Percentiles rank a stretch among this genome's conserved stretches.
Evolutionary conservation across 2,888 invertebrate genomes (phyloP).

Genomic region (Lithophane leautieri): DNA sequence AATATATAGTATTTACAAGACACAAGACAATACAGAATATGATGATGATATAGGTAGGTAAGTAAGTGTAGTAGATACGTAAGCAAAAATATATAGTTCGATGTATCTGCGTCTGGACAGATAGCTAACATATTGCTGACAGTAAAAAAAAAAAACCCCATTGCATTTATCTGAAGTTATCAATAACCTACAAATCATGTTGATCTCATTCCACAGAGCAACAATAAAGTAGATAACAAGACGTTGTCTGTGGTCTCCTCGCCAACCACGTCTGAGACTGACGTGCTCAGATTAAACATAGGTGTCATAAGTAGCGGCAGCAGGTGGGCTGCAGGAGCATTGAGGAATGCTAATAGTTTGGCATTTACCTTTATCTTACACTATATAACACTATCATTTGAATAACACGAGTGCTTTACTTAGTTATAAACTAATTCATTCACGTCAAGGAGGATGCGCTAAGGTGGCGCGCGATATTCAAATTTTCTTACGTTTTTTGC

Average conservation of each 20-base stretch:
- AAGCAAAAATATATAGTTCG: neutral
- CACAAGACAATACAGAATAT: neutral
- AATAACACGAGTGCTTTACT: slow-evolving; percentile 4
- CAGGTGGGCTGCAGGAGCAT: slow-evolving; percentile 37
- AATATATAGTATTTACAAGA: neutral
- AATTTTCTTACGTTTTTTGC: too few species aligned
- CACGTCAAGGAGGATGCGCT: too few species aligned
- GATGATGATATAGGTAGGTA: neutral
- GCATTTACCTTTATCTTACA: slow-evolving; percentile 29
- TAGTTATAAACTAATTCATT: neutral
- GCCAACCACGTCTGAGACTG: slow-evolving; percentile 28
- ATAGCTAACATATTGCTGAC: neutral
- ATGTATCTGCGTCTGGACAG: neutral
- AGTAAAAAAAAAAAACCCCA: neutral
- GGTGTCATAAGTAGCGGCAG: slow-evolving; percentile 18
- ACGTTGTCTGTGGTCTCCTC: slow-evolving; percentile 4
- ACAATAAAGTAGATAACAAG: neutral
- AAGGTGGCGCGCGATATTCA: too few species aligned
- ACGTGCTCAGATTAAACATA: slow-evolving; percentile 52
- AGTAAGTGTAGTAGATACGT: neutral
- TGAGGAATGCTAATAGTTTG: slow-evolving; percentile 45
- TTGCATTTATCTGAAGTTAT: neutral
- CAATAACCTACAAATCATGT: neutral
- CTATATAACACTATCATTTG: neutral
- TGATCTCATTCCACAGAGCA: neutral